Evolutionary conservation across 1,140 invertebrate genomes (phyloP).

Genomic region (Papilio machaon): DNA sequence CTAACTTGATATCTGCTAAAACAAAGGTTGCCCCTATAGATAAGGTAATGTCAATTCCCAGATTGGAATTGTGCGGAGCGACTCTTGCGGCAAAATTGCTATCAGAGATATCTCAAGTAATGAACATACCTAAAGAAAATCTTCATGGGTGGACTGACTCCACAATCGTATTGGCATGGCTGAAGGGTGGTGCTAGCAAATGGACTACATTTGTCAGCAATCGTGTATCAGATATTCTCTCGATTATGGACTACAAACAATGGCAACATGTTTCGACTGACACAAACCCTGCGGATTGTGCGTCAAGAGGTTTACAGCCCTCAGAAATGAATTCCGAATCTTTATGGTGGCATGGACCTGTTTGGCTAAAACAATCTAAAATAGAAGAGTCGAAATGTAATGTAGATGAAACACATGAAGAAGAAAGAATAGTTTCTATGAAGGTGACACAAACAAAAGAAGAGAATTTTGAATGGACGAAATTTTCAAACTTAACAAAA

Average conservation of each 20-base stretch:
- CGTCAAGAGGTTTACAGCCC: slow-evolving; percentile 43
- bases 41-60: slow-evolving; percentile 57
- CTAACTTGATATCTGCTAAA: slow-evolving; percentile 54
- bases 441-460: no score
- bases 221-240: no score
- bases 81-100: slow-evolving; percentile 50
- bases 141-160: slow-evolving; percentile 68
- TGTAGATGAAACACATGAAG: slow-evolving; percentile 43
- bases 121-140: slow-evolving; percentile 53
- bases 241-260: no score
- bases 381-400: background rate
- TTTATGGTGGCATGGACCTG: slow-evolving; percentile 45
- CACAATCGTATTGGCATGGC: slow-evolving; percentile 69
- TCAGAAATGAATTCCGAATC: slow-evolving; percentile 36
- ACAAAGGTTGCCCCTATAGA: slow-evolving; percentile 60
- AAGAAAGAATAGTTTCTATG: slow-evolving; percentile 38
- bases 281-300: slow-evolving; percentile 47
- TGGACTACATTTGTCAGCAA: no score
- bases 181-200: slow-evolving; percentile 36
- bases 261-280: slow-evolving; percentile 7
- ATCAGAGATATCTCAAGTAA: slow-evolving; percentile 46
- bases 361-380: slow-evolving; percentile 37
- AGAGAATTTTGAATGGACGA: slow-evolving; percentile 16
- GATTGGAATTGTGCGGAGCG: slow-evolving; percentile 67
- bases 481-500: slow-evolving; percentile 43